Conservation (phyloP, 2,888 invertebrate species). For the Drosophila atripex region DNA sequence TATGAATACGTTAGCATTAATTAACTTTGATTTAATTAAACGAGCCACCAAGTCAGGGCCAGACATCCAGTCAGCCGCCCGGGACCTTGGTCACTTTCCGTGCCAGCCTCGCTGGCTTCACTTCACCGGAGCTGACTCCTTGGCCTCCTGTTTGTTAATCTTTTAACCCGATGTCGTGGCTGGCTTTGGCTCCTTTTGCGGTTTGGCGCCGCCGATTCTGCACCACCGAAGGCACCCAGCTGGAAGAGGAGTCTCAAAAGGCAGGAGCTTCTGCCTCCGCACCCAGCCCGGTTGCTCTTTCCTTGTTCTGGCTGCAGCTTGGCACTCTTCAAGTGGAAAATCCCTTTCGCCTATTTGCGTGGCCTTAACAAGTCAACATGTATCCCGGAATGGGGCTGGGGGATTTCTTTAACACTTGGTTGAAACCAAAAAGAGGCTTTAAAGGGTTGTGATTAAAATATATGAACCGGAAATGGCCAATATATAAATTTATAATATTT, state of each 20-base stretch:
- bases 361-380: slow-evolving; percentile 65
- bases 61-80: slow-evolving; percentile 38
- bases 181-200: slow-evolving; percentile 67
- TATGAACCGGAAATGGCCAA: not conserved
- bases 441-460: not conserved
- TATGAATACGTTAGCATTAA: slow-evolving; percentile 82
- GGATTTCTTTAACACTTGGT: slow-evolving; percentile 47
- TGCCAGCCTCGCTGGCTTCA: slow-evolving; percentile 28
- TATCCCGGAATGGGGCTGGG: slow-evolving; percentile 1
- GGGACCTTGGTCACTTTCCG: slow-evolving; percentile 55
- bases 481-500: not conserved
- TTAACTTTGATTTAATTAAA: slow-evolving; percentile 83
- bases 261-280: slow-evolving; percentile 7
- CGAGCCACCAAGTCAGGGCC: slow-evolving; percentile 44
- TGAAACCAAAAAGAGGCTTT: not conserved
- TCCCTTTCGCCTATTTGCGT: slow-evolving; percentile 75
- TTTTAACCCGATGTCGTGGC: slow-evolving; percentile 63
- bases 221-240: slow-evolving; percentile 63
- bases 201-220: slow-evolving; percentile 64
- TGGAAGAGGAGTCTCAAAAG: slow-evolving; percentile 59
- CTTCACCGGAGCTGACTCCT: slow-evolving; percentile 41
- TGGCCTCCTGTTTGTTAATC: slow-evolving; percentile 60
- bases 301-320: slow-evolving; percentile 51
- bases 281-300: slow-evolving; percentile 22
- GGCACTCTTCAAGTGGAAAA: slow-evolving; percentile 80